Percentiles rank a stretch among this genome's conserved stretches.
Conservation (phyloP, 2,888 invertebrate genomes). For the Seira sanloemensis region DNA sequence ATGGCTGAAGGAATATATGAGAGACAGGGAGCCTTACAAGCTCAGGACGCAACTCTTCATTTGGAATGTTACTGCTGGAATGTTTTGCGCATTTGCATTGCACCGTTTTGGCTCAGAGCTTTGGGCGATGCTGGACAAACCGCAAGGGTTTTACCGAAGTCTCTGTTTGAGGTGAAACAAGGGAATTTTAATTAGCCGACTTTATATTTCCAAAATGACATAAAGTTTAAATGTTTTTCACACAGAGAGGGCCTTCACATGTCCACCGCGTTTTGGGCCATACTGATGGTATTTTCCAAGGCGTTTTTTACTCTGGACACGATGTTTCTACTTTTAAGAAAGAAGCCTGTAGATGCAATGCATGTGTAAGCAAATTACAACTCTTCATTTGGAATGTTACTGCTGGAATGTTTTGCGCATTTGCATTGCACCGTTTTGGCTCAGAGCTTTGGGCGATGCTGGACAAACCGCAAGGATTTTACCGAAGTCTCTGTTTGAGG, state of each 20-base stretch:
- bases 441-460: conserved; percentile 6
- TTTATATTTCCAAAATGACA: neutral
- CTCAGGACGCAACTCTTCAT: conserved; percentile 20
- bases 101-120: conserved; percentile 20
- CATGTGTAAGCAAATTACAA: conserved; percentile 23
- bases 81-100: conserved; percentile 24
- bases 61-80: conserved; percentile 33
- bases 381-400: neutral
- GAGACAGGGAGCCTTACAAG: conserved; percentile 18
- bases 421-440: conserved; percentile 12
- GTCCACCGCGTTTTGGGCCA: conserved; percentile 34
- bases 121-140: neutral
- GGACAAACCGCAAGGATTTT: conserved; percentile 30
- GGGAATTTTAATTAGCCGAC: no score
- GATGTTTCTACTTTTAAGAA: conserved; percentile 31
- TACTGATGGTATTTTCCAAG: conserved; percentile 7
- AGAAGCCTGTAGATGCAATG: conserved; percentile 34
- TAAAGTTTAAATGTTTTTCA: neutral
- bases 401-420: conserved; percentile 26
- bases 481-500: conserved; percentile 45
- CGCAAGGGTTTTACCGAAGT: conserved; percentile 45
- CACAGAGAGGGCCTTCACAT: conserved; percentile 37
- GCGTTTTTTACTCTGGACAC: conserved; percentile 26
- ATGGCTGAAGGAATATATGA: conserved; percentile 24
- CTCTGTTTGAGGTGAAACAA: conserved; percentile 43